phyloP scores from a whole-genome alignment of 1,140 invertebrate genomes.

The Drosophila nikananu region DNA sequence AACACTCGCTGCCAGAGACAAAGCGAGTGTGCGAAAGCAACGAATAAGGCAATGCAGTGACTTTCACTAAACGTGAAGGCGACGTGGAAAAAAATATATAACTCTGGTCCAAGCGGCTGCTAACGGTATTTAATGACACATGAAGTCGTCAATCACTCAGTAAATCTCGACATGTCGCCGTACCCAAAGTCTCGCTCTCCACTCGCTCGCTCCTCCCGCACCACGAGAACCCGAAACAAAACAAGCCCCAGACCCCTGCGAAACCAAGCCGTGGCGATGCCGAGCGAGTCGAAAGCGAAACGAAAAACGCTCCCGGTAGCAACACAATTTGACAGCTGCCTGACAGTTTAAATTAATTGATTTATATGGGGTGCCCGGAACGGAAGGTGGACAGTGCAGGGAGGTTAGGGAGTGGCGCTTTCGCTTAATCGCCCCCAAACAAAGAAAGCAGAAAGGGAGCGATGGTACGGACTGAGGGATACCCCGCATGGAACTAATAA shows the following conservation, averaged over 20 bases:
- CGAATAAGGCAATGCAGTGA: conserved; percentile 18
- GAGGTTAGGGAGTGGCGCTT: conserved; percentile 51
- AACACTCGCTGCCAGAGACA: conserved; percentile 15
- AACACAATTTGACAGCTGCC: conserved; percentile 80
- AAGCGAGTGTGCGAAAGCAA: background rate
- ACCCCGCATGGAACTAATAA: background rate
- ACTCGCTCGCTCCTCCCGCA: conserved; percentile 17
- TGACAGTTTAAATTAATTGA: conserved; percentile 84
- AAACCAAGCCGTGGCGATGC: conserved; percentile 13
- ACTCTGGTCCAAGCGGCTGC: conserved; percentile 40
- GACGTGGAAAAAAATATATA: conserved; percentile 21
- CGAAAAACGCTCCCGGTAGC: conserved; percentile 72
- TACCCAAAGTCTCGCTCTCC: conserved; percentile 38
- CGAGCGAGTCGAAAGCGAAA: conserved; percentile 42
- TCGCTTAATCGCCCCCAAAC: conserved; percentile 43
- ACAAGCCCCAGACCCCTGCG: conserved; percentile 8
- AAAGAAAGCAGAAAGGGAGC: background rate
- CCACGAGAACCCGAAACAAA: conserved; percentile 30
- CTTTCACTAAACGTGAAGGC: conserved; percentile 36
- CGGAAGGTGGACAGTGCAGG: conserved; percentile 42
- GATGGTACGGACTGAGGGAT: background rate
- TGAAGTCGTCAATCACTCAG: conserved; percentile 82
- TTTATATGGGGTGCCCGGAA: conserved; percentile 61
- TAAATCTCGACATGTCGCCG: conserved; percentile 80
- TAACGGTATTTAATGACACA: conserved; percentile 84